These are phyloP conservation scores for Muscicapa comitata DNA, from an alignment of 2,797 vertebrate species.

Conservation along the genomic window DNA sequence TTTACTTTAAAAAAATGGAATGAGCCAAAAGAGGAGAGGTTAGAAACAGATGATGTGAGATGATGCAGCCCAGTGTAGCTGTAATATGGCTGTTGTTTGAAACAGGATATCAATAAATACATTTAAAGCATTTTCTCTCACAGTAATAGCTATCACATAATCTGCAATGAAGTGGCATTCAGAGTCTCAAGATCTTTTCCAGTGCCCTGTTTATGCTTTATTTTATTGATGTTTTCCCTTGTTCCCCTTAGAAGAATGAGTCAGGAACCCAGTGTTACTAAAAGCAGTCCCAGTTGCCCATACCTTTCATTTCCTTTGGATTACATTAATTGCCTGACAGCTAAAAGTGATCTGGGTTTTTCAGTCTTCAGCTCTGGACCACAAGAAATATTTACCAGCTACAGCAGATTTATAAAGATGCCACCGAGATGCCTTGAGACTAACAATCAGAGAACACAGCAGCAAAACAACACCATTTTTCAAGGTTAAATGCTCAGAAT, in stretches of 20 bases:
- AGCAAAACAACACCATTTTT: slow-evolving; percentile 74
- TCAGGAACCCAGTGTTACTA: slow-evolving; percentile 71
- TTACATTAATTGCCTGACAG: slow-evolving; percentile 80
- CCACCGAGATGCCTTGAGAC: slow-evolving; percentile 74
- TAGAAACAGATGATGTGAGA: not conserved
- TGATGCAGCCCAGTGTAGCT: not conserved
- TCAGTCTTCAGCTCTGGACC: slow-evolving; percentile 61
- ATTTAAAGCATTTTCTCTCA: slow-evolving; percentile 29
- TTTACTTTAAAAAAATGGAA: not conserved
- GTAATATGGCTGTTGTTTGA: not conserved
- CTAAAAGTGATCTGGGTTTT: slow-evolving; percentile 71
- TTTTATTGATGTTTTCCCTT: not conserved
- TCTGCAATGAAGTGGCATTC: slow-evolving; percentile 38
- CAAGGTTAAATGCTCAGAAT: slow-evolving; percentile 79
- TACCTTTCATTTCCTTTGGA: slow-evolving; percentile 76
- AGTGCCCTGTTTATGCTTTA: not conserved
- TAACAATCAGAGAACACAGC: slow-evolving; percentile 73
- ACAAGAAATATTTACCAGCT: slow-evolving; percentile 74
- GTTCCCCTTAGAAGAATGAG: slow-evolving; percentile 51
- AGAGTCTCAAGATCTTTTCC: not conserved
- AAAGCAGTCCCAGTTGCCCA: slow-evolving; percentile 66
- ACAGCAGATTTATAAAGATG: slow-evolving; percentile 77
- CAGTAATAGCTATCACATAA: slow-evolving; percentile 13
- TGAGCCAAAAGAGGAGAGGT: not conserved
- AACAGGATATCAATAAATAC: not conserved